Percentiles rank a stretch among this genome's conserved stretches.
Evolutionary conservation across 2,113 vertebrate genomes (phyloP).

Genomic region (Amphiprion ocellaris): DNA sequence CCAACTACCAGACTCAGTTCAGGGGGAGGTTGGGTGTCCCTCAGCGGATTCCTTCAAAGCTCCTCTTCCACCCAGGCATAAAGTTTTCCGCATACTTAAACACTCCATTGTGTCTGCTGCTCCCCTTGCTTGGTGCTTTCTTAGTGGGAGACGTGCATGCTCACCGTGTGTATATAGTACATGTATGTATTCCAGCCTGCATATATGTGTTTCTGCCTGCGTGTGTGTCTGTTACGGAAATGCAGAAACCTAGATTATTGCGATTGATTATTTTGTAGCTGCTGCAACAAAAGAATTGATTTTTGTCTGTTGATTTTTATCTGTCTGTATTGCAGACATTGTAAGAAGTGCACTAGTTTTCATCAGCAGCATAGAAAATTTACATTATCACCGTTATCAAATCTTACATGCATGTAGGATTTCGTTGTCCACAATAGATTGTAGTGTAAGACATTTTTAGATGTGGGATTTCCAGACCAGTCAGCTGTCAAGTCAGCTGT

Average conservation of each 20-base stretch:
- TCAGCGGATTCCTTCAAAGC: slow-evolving; percentile 83
- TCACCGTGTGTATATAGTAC: slow-evolving; percentile 20
- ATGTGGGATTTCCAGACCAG: slow-evolving; percentile 19
- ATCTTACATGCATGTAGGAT: slow-evolving; percentile 8
- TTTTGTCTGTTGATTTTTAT: slow-evolving; percentile 38
- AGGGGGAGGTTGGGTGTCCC: slow-evolving; percentile 81
- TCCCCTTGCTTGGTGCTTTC: slow-evolving; percentile 57
- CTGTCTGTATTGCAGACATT: slow-evolving; percentile 37
- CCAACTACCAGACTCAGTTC: slow-evolving; percentile 72
- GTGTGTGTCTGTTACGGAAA: slow-evolving; percentile 7
- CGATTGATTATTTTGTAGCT: slow-evolving; percentile 45
- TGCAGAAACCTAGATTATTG: slow-evolving; percentile 43
- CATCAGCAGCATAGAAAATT: slow-evolving; percentile 25
- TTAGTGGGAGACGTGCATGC: slow-evolving; percentile 30
- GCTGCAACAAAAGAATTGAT: slow-evolving; percentile 43
- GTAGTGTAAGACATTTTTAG: slow-evolving; percentile 14
- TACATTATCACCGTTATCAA: slow-evolving; percentile 29
- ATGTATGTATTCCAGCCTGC: slow-evolving; percentile 38
- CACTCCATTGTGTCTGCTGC: slow-evolving; percentile 76
- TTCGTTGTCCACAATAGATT: slow-evolving; percentile 4
- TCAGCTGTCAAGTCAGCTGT: slow-evolving; percentile 48
- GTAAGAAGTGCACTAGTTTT: slow-evolving; percentile 23
- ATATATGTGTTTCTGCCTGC: slow-evolving; percentile 2
- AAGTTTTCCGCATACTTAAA: slow-evolving; percentile 83
- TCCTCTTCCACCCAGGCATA: slow-evolving; percentile 77